Evolutionary conservation across 2,888 invertebrate genomes (phyloP).

Genomic region (Melanostoma mellinum): DNA sequence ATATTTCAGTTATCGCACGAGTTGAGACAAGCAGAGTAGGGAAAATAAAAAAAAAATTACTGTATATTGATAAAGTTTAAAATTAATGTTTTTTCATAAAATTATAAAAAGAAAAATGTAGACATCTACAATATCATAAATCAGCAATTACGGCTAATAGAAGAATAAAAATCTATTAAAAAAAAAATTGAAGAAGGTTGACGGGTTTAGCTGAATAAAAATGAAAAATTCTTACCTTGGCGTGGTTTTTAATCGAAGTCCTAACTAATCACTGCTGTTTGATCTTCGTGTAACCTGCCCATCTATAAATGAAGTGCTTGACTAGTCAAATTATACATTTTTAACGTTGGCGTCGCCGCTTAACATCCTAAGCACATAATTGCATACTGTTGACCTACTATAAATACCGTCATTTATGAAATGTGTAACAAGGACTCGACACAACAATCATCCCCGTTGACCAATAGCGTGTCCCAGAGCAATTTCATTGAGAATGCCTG

Average conservation of each 20-base stretch:
- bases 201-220: not conserved
- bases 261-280: conserved; percentile 12
- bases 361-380: conserved; percentile 63
- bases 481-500: conserved; percentile 52
- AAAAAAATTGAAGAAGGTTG: conserved; percentile 22
- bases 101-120: not conserved
- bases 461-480: conserved; percentile 61
- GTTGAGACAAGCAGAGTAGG: not conserved
- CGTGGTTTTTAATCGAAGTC: not conserved
- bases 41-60: conserved; percentile 16
- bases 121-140: conserved; percentile 15
- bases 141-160: not conserved
- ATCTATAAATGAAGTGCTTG: conserved; percentile 32
- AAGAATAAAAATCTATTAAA: too few relatives aligned
- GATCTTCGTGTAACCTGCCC: conserved; percentile 8
- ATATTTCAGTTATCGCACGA: conserved; percentile 1
- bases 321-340: conserved; percentile 36
- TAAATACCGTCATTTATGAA: conserved; percentile 56
- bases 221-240: too few relatives aligned
- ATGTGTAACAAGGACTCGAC: conserved; percentile 66
- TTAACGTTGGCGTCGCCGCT: conserved; percentile 32
- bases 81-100: conserved; percentile 12
- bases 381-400: conserved; percentile 61
- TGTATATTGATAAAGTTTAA: conserved; percentile 32
- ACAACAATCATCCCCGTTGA: conserved; percentile 50